Evolutionary conservation across 2,113 vertebrate genomes (phyloP).

Genomic region (Narcine bancroftii): DNA sequence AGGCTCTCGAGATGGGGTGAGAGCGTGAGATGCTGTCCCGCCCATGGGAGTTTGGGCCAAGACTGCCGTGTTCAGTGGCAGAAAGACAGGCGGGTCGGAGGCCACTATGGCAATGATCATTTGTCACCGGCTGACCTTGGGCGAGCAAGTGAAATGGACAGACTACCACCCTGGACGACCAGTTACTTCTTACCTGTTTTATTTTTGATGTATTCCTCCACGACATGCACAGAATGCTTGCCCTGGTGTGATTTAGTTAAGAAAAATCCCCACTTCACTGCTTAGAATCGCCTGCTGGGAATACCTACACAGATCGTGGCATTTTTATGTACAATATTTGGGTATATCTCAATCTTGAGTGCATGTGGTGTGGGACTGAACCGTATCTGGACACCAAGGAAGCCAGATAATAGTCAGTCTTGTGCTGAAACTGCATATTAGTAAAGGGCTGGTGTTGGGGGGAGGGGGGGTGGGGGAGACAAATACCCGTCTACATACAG

Average conservation of each 20-base stretch:
- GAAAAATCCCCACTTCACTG: background rate
- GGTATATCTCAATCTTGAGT: background rate
- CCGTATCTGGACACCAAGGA: background rate
- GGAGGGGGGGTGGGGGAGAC: no score
- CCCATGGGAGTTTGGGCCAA: background rate
- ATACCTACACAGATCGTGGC: background rate
- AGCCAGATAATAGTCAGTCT: background rate
- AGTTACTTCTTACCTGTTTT: background rate
- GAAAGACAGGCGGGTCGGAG: background rate
- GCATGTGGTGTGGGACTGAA: background rate
- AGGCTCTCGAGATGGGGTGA: background rate
- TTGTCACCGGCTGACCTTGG: background rate
- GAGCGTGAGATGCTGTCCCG: no score
- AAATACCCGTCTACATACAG: no score
- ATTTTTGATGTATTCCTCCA: background rate
- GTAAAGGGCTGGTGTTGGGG: background rate
- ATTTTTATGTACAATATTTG: background rate
- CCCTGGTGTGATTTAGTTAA: background rate
- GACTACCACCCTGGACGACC: background rate
- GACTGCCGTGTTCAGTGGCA: no score
- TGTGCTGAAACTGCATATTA: background rate
- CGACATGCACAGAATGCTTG: background rate
- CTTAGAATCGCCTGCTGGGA: background rate
- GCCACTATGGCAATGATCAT: background rate
- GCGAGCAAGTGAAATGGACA: background rate